Evolutionary conservation across 2,113 vertebrate genomes (phyloP), one percentile per base, ranked within the genome.

Genomic region (Echinops telfairi): DNA sequence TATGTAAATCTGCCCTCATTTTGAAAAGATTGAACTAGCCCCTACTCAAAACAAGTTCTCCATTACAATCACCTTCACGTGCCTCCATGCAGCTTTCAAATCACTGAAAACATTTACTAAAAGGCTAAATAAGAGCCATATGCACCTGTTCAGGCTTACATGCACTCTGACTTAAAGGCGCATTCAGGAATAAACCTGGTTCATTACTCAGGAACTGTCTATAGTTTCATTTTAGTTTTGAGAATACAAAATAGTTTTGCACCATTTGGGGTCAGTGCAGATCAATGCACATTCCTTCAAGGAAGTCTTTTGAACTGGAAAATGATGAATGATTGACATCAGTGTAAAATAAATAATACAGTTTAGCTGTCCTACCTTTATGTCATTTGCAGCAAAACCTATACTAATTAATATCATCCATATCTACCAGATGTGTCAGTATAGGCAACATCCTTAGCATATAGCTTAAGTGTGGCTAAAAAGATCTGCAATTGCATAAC

Each of bases 241-340:
- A 96, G 95, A 97, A 96, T 93, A 97, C 86, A 97, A 95, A 96
- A 93, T 92, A 60, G 90, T 97, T 98, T 94, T 97, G 87, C 93
- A 97, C 93, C 96, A 97, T 98, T 98, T 98, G 97, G 93, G 96
- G 90, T 97, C 97, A 96, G 93, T 94, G 96, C 83, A 97, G 97
- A 98, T 98, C 96, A 97, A 97, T 96, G 96, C 83, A 96, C 95
- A 97, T 97, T 97, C 96, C 47, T 98, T 97, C 94, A 97, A 96
- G 96, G 96, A 97, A 97, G 94, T 19, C 95, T 97, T 98, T 97
- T 97, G 94, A 98, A 97, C 95, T 92, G 95, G 96, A 84, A 97
- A 95, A 97, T 96, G 91, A 96, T 92, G 88, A 97, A 95, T 97
- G 92, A 98, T 92, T 98, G 97, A 97, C 96, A 97, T 94, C 83